Percentiles rank a stretch among this genome's conserved stretches.
These are phyloP conservation scores for Dolichallabes microphthalmus DNA, from an alignment of 2,113 vertebrate genomes.

Conservation along the genomic window DNA sequence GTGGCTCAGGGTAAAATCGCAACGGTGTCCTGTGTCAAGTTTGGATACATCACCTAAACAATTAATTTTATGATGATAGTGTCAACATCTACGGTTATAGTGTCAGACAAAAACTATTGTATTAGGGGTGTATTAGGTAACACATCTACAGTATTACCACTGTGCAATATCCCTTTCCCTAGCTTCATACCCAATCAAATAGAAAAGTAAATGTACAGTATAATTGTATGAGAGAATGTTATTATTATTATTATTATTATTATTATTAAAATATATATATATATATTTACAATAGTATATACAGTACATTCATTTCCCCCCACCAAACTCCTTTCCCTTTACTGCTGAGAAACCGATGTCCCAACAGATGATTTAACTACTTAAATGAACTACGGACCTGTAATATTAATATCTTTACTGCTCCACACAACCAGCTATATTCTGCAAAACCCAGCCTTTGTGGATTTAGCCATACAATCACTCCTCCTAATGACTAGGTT, in stretches of 20 bases:
- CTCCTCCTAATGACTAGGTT: neutral
- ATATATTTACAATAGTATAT: neutral
- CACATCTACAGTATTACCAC: neutral
- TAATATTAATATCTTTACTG: neutral
- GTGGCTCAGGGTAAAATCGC: neutral
- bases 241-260: no score
- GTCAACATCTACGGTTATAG: neutral
- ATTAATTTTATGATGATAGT: neutral
- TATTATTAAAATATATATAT: no score
- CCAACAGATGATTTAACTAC: neutral
- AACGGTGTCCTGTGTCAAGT: neutral
- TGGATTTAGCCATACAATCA: neutral
- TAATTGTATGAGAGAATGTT: no score
- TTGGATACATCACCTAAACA: neutral
- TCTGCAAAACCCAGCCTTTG: neutral
- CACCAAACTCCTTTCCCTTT: neutral
- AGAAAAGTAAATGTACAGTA: neutral
- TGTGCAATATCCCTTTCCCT: neutral
- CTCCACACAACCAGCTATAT: neutral
- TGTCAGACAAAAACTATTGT: neutral
- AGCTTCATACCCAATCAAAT: neutral
- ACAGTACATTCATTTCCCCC: neutral
- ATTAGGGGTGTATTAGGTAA: neutral
- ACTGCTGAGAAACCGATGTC: neutral
- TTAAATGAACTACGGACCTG: neutral